Conservation (phyloP, 2,113 vertebrate genomes). For the Xiphorhynchus elegans region DNA sequence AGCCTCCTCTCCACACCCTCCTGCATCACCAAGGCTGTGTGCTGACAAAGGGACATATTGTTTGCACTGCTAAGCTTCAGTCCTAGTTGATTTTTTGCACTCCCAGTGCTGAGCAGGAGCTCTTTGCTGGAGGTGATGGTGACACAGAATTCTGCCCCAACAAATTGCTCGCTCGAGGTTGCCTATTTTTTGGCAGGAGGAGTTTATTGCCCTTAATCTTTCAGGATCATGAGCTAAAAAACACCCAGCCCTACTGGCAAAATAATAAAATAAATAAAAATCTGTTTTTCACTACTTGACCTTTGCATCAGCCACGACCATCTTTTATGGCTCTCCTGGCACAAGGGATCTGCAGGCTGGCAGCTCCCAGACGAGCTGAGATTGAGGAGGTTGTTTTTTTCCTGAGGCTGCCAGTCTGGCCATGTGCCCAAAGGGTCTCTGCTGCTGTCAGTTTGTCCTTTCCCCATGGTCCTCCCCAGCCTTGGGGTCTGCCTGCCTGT, state of each 20-base stretch:
- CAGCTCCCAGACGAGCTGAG: rapidly evolving
- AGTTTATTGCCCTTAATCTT: background rate
- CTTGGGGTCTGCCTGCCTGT: background rate
- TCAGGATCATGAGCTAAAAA: background rate
- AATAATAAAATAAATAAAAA: background rate
- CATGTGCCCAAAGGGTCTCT: background rate
- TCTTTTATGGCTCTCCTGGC: rapidly evolving
- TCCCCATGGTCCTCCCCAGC: background rate
- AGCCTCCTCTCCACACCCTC: background rate
- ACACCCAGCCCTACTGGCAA: background rate
- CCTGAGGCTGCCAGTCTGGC: background rate
- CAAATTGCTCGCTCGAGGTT: background rate
- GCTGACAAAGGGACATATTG: background rate
- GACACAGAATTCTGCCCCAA: background rate
- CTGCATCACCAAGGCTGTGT: rapidly evolving
- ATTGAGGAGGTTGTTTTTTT: background rate
- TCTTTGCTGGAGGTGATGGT: background rate
- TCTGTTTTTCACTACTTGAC: background rate
- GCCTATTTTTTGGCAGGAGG: background rate
- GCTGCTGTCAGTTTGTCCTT: background rate
- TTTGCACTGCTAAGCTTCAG: background rate
- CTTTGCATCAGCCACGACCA: background rate
- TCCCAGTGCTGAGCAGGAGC: rapidly evolving
- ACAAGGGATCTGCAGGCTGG: background rate
- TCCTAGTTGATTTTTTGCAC: background rate